Evolutionary conservation across 2,113 vertebrate species (phyloP).

Genomic region (Salvelinus namaycush): DNA sequence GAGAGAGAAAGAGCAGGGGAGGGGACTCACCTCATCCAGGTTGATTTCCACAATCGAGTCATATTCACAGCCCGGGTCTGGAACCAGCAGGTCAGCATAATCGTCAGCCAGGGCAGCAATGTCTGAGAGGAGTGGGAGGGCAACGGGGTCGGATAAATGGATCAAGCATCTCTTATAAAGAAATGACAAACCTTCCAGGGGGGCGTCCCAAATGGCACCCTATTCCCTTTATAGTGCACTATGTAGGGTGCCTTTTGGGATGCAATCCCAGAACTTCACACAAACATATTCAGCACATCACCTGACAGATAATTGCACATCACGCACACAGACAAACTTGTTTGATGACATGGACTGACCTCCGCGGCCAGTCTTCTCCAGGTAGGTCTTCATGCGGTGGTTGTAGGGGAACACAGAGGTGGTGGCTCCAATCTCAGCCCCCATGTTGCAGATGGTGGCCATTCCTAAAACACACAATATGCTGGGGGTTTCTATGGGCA

Average conservation of each 20-base stretch:
- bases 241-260: not conserved
- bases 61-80: conserved; percentile 89
- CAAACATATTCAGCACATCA: conserved; percentile 24
- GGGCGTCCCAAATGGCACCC: too few species aligned
- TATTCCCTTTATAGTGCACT: too few species aligned
- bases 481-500: too few species aligned
- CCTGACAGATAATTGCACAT: too few species aligned
- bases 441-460: conserved; percentile 99
- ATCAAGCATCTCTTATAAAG: not conserved
- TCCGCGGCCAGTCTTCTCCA: conserved; percentile 88
- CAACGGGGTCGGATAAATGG: not conserved
- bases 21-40: conserved; percentile 82
- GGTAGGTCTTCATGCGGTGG: conserved; percentile 90
- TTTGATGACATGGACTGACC: conserved; percentile 58
- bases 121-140: conserved; percentile 68
- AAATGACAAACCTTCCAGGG: too few species aligned
- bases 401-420: conserved; percentile 95
- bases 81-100: conserved; percentile 84
- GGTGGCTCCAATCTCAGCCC: conserved; percentile 95
- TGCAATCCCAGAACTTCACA: too few species aligned
- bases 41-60: conserved; percentile 93
- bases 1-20: conserved; percentile 27
- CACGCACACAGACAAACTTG: too few species aligned
- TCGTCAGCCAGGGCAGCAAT: conserved; percentile 85
- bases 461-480: conserved; percentile 61